These are phyloP conservation scores for Drosophila lini DNA, from an alignment of 1,140 invertebrate genomes.

Conservation along the genomic window DNA sequence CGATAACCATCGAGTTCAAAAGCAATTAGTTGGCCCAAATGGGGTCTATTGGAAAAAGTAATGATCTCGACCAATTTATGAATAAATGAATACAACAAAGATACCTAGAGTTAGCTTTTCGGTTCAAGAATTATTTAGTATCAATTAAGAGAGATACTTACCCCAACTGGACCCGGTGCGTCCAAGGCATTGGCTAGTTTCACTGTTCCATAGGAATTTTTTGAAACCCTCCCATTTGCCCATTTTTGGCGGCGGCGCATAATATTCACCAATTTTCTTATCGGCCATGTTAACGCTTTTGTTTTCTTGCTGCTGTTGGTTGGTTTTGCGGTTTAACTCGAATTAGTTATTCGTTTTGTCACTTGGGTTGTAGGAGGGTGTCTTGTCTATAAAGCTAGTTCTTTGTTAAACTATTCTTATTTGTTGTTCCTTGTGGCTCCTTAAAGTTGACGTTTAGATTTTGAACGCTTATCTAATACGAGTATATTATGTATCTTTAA, in stretches of 20 bases:
- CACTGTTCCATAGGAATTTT: constrained; percentile 94
- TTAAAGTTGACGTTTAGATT: constrained; percentile 49
- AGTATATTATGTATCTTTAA: constrained; percentile 59
- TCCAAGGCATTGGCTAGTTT: constrained; percentile 94
- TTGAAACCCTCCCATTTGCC: constrained; percentile 94
- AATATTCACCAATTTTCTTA: constrained; percentile 91
- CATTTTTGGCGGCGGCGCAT: constrained; percentile 91
- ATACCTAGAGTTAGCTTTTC: not conserved
- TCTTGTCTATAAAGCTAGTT: constrained; percentile 60
- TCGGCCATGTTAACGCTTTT: constrained; percentile 87
- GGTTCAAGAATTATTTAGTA: not conserved
- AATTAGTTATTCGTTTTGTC: constrained; percentile 42
- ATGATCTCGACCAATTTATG: not conserved
- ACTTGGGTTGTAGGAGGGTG: constrained; percentile 48
- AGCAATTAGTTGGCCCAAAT: not conserved
- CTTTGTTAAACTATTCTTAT: constrained; percentile 54
- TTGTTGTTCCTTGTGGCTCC: constrained; percentile 48
- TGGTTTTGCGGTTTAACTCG: constrained; percentile 34
- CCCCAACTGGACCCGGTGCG: constrained; percentile 95
- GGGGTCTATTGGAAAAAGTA: not conserved
- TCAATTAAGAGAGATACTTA: constrained; percentile 86
- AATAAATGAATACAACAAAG: not conserved
- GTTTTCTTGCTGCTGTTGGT: constrained; percentile 30
- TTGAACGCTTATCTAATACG: constrained; percentile 66
- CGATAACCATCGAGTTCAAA: constrained; percentile 2